Base-by-base conservation (phyloP, 2,113 vertebrate genomes). In the Gallinago paraguaiae region DNA sequence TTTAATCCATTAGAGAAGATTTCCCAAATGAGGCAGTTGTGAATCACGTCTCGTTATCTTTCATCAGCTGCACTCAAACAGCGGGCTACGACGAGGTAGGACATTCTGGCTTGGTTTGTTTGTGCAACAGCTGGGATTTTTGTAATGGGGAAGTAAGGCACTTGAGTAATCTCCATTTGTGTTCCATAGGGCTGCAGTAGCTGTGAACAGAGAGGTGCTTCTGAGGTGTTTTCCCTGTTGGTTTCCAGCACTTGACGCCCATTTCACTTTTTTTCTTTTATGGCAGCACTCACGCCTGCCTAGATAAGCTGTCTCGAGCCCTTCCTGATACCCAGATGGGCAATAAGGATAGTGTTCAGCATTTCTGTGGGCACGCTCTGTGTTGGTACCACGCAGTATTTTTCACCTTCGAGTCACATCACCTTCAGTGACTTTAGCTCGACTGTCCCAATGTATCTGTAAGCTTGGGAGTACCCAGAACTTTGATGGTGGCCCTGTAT, bases 1-100 rank as follows among this genome's bases (percentile, higher is more conserved):
- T 37, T 86, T 50, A 74, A 70, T 48, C n/a, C 24, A 43, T 24
- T 46, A 61, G 16, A 56, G 41, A 30, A 59, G 48, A 33, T 37
- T 35, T 72, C 50, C 37, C 50, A 80, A 24, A 82, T 15, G 37
- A 82, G 24, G 24, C 63, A 33, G 13, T 27, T 85, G 50, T 72
- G 78, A 86, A 69, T 69, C 0, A 0, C 1, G 4, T 65, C 65
- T 71, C 0, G 0, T 23, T 60, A 1, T 59, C 13, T 17, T 78
- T 82, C 5, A 5, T 70, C 28, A 68, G 45, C 53, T 82, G 45
- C 50, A 17, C 46, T 91, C 61, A 53, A 70, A 72, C n/a, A 43
- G n/a, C 0, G 0, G 15, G 75, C 92, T 76, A 45, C 1, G 17
- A 41, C 0, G 3, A 80, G 64, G 15, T 43, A 9, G 54, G 59